Conservation (phyloP, 2,888 invertebrate species). For the Tetropium fuscum region DNA sequence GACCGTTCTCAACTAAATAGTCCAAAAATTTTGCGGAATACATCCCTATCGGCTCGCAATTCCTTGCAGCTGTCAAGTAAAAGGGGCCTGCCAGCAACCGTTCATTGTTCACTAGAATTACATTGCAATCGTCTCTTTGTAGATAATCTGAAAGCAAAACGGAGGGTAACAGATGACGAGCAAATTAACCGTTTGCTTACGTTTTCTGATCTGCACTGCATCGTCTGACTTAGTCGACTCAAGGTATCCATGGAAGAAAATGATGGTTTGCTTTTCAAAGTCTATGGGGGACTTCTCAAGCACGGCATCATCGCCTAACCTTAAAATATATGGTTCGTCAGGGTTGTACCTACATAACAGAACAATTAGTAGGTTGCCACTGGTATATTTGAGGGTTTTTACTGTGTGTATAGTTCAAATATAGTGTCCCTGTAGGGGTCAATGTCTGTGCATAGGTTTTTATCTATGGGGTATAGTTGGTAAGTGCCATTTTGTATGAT, state of each 20-base stretch:
- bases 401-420: constrained; percentile 20
- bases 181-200: constrained; percentile 53
- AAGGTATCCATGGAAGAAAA: constrained; percentile 72
- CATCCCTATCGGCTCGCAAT: constrained; percentile 69
- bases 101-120: constrained; percentile 69
- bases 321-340: neutral
- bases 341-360: too few relatives aligned
- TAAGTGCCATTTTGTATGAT: constrained; percentile 12
- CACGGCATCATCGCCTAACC: neutral
- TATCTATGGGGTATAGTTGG: constrained; percentile 18
- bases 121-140: constrained; percentile 67
- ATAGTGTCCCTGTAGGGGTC: constrained; percentile 13
- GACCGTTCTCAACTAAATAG: constrained; percentile 68
- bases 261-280: constrained; percentile 67
- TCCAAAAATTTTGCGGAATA: constrained; percentile 69
- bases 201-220: constrained; percentile 66
- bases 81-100: constrained; percentile 70
- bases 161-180: too few relatives aligned
- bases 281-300: constrained; percentile 65
- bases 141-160: constrained; percentile 67
- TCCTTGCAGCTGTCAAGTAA: constrained; percentile 67
- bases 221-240: constrained; percentile 69
- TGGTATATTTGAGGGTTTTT: neutral
- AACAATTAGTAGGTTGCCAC: neutral
- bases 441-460: constrained; percentile 4